A percentile compares a stretch with the other conserved stretches of the same genome.
These are phyloP conservation scores for Palloptera scutellata DNA, from an alignment of 2,888 invertebrate genomes.

Conservation along the genomic window DNA sequence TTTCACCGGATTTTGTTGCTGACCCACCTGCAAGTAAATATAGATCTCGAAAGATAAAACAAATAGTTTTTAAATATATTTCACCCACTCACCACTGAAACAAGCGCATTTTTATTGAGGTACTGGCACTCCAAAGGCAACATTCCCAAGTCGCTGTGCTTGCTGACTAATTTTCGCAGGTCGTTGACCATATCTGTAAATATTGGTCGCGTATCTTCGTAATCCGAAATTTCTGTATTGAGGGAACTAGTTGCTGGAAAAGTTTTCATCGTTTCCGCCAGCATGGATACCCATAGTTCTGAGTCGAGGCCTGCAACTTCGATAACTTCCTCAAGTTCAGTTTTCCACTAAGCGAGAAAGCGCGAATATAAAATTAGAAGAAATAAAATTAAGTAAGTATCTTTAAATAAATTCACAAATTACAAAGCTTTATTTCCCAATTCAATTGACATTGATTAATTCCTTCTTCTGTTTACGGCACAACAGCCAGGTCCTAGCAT, in stretches of 20 bases:
- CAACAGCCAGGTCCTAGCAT: too few relatives aligned
- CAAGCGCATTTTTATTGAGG: conserved; percentile 90
- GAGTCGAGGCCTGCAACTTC: conserved; percentile 92
- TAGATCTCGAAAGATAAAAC: neutral
- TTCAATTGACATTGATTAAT: too few relatives aligned
- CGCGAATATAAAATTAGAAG: conserved; percentile 9
- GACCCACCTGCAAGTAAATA: conserved; percentile 70
- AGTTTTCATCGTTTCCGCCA: conserved; percentile 93
- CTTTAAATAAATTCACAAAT: conserved; percentile 5
- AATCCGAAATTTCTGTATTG: conserved; percentile 87
- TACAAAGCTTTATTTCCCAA: too few relatives aligned
- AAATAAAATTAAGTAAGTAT: neutral
- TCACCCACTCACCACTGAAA: conserved; percentile 74
- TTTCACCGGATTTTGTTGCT: conserved; percentile 83
- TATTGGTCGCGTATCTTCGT: conserved; percentile 88
- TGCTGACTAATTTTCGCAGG: conserved; percentile 80
- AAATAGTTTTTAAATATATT: neutral
- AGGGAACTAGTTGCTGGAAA: conserved; percentile 89
- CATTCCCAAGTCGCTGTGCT: conserved; percentile 86
- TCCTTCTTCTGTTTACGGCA: too few relatives aligned
- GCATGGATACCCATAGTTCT: conserved; percentile 97
- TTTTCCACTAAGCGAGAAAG: conserved; percentile 77
- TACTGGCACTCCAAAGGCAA: conserved; percentile 96
- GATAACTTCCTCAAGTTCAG: conserved; percentile 92
- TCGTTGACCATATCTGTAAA: conserved; percentile 90